phyloP scores from a whole-genome alignment of 2,888 invertebrate species.

The Tyria jacobaeae region DNA sequence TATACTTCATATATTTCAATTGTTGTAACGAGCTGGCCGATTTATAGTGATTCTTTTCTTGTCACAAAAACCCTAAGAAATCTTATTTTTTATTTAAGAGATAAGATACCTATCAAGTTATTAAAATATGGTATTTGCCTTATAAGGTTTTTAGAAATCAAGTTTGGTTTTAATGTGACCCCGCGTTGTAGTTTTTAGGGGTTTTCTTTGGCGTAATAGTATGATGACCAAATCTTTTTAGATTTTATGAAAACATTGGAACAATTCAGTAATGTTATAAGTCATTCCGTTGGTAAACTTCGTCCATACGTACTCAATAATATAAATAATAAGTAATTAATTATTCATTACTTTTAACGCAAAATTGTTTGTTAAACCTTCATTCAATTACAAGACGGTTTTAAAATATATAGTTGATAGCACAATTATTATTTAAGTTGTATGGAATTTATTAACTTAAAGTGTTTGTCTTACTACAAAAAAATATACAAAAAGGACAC shows the following conservation, averaged over 20 bases:
- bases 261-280: too few species aligned
- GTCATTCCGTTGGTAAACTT: not conserved
- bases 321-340: not conserved
- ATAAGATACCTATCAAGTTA: not conserved
- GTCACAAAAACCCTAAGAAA: not conserved
- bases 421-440: constrained; percentile 59
- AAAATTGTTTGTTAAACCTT: constrained; percentile 20
- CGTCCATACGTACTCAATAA: not conserved
- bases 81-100: not conserved
- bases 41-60: not conserved
- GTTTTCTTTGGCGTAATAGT: too few species aligned
- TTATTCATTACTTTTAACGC: not conserved
- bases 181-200: too few species aligned
- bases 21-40: not conserved
- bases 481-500: constrained; percentile 70
- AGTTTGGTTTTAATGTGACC: too few species aligned
- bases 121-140: not conserved
- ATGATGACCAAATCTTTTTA: too few species aligned
- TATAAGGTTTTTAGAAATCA: not conserved
- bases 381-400: constrained; percentile 52
- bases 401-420: constrained; percentile 58
- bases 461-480: constrained; percentile 71
- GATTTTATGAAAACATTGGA: too few species aligned
- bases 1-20: not conserved
- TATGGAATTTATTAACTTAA: constrained; percentile 56